Base-by-base conservation (phyloP, 2,888 invertebrate species). In the Operophtera brumata region DNA sequence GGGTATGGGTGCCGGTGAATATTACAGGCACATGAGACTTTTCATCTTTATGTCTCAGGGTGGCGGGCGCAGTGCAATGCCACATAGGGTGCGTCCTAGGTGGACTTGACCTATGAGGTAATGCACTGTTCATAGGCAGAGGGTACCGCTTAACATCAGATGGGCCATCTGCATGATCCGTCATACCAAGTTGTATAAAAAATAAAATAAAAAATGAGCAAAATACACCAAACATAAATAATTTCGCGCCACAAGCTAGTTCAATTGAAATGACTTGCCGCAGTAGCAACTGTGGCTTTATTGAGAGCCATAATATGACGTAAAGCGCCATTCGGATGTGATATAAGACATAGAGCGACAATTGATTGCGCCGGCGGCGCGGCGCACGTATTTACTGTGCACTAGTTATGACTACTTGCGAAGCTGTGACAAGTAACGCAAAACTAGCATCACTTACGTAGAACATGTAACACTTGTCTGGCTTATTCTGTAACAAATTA, bases 391-490 rank as follows among this genome's bases (percentile, higher is more conserved):
- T 20, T 20, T 20, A 20, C 35, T 12, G 13, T 13, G 13, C 26
- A 30, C 25, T 12, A 11, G 34, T 34, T 40, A 40, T 20, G 47
- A 26, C 41, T 47, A 26, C 41, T 47, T 37, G 13, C 8, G 8
- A n/a, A 36, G 26, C 12, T 44, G 25, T 2, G 8, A 9, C 30
- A 30, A 9, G 2, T 37, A 46, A 37, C 13, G 8, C 26, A 36
- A 26, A 30, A 36, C 43, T 37, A 28, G 12, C 14, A 35, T 37
- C 50, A 54, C 54, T 55, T 55, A 56, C 51, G 10, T 51, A 56
- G 44, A 51, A 56, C 44, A 56, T 56, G 39, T 42, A 36, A 52
- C 47, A 47, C 36, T 52, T 8, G 41, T 41, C 46, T 42, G 52
- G 8, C 14, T 46, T 39, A 39, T 42, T 47, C 54, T 50, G 50